These are phyloP conservation scores for Threskiornis aethiopicus DNA, from an alignment of 2,797 vertebrate genomes.

Conservation along the genomic window DNA sequence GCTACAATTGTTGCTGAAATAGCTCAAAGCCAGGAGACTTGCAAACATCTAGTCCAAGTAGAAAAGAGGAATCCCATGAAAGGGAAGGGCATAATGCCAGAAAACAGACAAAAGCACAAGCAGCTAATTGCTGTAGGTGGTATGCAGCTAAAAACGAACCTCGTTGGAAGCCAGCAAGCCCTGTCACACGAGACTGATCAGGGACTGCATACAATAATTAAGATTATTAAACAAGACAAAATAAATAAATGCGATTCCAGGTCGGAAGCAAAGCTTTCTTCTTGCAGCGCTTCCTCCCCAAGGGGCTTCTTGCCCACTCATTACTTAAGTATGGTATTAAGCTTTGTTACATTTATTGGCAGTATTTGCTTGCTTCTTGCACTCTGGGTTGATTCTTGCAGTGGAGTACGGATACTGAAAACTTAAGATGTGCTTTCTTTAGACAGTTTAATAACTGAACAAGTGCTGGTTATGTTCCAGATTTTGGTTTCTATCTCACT, in stretches of 20 bases:
- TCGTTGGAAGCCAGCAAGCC: not conserved
- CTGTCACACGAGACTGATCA: conserved; percentile 18
- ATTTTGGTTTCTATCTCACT: not conserved
- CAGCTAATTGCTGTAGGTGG: conserved; percentile 69
- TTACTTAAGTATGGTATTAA: not conserved
- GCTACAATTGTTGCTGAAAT: conserved; percentile 66
- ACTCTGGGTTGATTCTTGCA: not conserved
- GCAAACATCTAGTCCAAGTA: conserved; percentile 54
- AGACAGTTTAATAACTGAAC: not conserved
- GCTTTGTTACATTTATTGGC: not conserved
- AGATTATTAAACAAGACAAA: conserved; percentile 42
- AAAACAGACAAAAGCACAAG: conserved; percentile 48
- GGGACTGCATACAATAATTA: conserved; percentile 5
- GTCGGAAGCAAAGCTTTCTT: not conserved
- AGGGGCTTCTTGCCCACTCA: not conserved
- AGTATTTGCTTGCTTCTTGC: not conserved
- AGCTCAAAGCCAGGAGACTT: conserved; percentile 68
- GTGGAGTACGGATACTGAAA: not conserved
- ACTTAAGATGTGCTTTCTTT: not conserved
- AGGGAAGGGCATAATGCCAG: conserved; percentile 60
- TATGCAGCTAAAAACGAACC: conserved; percentile 16
- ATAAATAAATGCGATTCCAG: conserved; percentile 6
- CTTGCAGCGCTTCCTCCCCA: not conserved
- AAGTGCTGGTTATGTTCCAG: not conserved
- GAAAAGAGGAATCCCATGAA: conserved; percentile 68